phyloP scores from a whole-genome alignment of 1,140 invertebrate genomes.

The Cardiocondyla obscurior region DNA sequence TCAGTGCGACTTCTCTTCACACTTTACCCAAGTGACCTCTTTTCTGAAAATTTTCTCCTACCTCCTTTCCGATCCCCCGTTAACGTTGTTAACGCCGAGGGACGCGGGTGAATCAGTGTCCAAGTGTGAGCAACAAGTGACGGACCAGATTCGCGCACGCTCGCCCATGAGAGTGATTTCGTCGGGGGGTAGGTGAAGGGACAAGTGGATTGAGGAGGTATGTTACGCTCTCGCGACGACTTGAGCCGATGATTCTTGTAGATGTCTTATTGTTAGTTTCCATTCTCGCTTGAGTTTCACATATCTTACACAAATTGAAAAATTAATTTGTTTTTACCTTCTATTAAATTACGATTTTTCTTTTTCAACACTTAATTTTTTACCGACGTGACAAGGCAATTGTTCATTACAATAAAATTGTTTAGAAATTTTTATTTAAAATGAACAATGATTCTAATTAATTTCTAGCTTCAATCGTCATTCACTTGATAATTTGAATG shows the following conservation, averaged over 20 bases:
- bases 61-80: not conserved
- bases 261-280: not conserved
- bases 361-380: not conserved
- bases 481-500: not conserved
- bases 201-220: conserved; percentile 44
- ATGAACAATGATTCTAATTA: not conserved
- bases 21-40: not conserved
- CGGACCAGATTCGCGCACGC: conserved; percentile 31
- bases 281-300: not conserved
- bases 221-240: conserved; percentile 26
- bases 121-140: conserved; percentile 54
- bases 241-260: not conserved
- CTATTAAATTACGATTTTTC: not conserved
- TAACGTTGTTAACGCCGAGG: not conserved
- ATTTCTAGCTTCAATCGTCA: not conserved
- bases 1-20: conserved; percentile 25
- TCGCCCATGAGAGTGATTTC: conserved; percentile 32
- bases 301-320: not conserved
- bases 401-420: not conserved
- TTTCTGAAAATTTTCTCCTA: not conserved
- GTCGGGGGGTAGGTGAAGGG: conserved; percentile 26
- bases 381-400: not conserved
- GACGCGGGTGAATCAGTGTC: conserved; percentile 51
- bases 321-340: not conserved
- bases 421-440: not conserved